Evolutionary conservation across 2,113 vertebrate species (phyloP).

Genomic region (Grallaria varia): DNA sequence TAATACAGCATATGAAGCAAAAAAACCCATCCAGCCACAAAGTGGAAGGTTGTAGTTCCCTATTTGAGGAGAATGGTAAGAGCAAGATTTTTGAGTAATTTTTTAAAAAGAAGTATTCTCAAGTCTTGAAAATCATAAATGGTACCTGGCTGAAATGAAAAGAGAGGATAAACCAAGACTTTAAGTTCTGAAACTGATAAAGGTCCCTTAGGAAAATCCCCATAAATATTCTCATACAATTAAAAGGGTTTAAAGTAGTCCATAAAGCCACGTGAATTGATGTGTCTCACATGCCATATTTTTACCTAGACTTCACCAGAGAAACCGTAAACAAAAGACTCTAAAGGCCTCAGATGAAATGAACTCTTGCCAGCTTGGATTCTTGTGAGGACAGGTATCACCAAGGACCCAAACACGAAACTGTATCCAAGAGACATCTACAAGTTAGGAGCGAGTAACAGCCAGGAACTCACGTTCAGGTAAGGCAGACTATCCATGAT

Average conservation of each 20-base stretch:
- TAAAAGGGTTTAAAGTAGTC: constrained; percentile 64
- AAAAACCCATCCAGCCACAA: neutral
- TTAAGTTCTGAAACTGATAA: constrained; percentile 46
- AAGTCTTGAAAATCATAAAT: constrained; percentile 9
- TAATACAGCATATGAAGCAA: neutral
- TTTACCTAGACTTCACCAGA: constrained; percentile 63
- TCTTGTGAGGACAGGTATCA: constrained; percentile 35
- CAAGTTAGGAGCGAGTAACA: neutral
- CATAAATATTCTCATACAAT: constrained; percentile 68
- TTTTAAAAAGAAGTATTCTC: neutral
- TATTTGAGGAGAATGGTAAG: neutral
- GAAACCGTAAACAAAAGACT: constrained; percentile 65
- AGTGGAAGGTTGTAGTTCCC: neutral
- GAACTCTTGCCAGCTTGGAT: constrained; percentile 44
- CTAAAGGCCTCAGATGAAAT: constrained; percentile 60
- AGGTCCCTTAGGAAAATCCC: constrained; percentile 28
- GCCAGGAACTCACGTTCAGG: neutral
- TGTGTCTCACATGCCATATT: constrained; percentile 66
- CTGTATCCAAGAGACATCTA: neutral
- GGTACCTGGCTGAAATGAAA: neutral
- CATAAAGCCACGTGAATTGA: constrained; percentile 65
- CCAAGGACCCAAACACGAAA: constrained; percentile 2
- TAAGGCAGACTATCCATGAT: neutral
- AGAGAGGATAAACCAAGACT: neutral
- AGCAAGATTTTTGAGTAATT: neutral